These are phyloP conservation scores for Lasioglossum baleicum DNA, from an alignment of 1,140 invertebrate species.

Conservation along the genomic window DNA sequence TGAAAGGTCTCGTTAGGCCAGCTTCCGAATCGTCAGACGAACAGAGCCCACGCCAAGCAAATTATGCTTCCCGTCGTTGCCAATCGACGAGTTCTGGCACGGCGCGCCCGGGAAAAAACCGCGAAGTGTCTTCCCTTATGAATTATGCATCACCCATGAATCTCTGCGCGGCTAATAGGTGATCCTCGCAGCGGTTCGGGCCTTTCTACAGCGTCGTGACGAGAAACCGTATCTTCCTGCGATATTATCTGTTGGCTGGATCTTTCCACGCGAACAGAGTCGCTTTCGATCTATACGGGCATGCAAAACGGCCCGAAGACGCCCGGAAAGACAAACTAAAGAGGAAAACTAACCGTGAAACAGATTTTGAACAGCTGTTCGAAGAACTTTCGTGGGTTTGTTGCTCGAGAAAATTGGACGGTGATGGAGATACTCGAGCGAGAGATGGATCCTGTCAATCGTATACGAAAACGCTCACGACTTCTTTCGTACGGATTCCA, in stretches of 20 bases:
- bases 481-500: background rate
- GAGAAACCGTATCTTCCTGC: conserved; percentile 59
- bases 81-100: background rate
- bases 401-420: background rate
- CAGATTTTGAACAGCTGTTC: background rate
- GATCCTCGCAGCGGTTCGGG: conserved; percentile 41
- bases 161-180: conserved; percentile 49
- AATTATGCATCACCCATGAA: conserved; percentile 46
- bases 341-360: background rate
- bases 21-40: background rate
- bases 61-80: background rate
- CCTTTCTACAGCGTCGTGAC: conserved; percentile 58
- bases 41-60: background rate
- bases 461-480: background rate
- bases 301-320: conserved; percentile 46
- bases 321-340: too few species aligned
- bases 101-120: background rate
- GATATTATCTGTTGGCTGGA: conserved; percentile 55
- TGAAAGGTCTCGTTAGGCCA: too few species aligned
- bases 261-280: conserved; percentile 59
- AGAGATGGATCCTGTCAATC: background rate
- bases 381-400: background rate
- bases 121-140: conserved; percentile 31
- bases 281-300: conserved; percentile 58
- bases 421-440: background rate